Evolutionary conservation across 2,113 vertebrate species (phyloP), one percentile per base, ranked within the genome.

Genomic region (Sterrhoptilus dennistouni): DNA sequence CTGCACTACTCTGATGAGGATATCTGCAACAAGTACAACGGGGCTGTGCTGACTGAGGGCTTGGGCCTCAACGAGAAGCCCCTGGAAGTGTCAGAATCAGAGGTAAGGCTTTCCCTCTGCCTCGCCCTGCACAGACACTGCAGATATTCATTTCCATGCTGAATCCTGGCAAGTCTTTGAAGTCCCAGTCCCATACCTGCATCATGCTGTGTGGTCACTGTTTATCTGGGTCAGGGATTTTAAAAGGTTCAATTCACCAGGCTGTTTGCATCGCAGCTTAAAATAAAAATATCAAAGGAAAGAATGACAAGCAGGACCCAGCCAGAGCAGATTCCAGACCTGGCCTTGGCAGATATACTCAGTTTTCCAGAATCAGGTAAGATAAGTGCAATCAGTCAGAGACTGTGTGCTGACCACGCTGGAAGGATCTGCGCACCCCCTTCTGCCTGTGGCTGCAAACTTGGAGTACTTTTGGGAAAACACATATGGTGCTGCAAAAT

Each of bases 1-100:
- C 98, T 99, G 81, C 99, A 98, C 97, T 99, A 99, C 97, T 99
- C 99, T 0, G 99, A 99, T 5, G 99, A 99, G 89, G 99, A 99
- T 89, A 98, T 99, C 95, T 99, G 99, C 81, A 99, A 98, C 98
- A 99, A 99, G 96, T 99, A 99, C 95, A 99, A 99, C 0, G 99
- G 99, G 8, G 97, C 98, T 0, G 98, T 98, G 87, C 98, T 99
- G 79, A 99, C 98, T 0, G 99, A 99, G 95, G 98, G 98, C 91
- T 95, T 98, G 71, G 98, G 97, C 15, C 98, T 99, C 57, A 98
- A 97, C 0, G 99, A 99, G 98, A 99, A 99, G 77, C 98, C 99
- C 20, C 97, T 98, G 11, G 99, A 99, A n/a, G 97, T 98, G 8
- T 99, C 99, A 0, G 99, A 99, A 69, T 99, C 99, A 0, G 99